phyloP scores from a whole-genome alignment of 2,888 invertebrate species.

The Anticlea derivata region DNA sequence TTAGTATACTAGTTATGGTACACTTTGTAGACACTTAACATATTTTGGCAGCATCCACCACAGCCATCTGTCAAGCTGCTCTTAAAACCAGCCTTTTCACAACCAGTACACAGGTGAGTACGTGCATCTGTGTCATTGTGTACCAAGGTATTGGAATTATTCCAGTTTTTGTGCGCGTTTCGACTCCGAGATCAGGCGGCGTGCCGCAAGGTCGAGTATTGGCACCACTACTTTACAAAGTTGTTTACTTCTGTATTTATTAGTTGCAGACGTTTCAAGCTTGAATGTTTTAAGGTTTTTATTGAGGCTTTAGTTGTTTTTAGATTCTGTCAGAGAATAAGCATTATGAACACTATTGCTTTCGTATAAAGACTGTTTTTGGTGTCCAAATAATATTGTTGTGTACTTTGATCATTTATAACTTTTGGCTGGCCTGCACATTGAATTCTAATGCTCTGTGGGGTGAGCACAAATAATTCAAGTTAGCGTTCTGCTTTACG shows the following conservation, averaged over 20 bases:
- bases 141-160: slow-evolving; percentile 51
- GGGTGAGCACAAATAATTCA: too few relatives aligned
- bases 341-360: too few relatives aligned
- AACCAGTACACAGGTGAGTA: slow-evolving; percentile 18
- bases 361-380: too few relatives aligned
- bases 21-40: slow-evolving; percentile 14
- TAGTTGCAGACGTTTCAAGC: slow-evolving; percentile 22
- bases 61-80: slow-evolving; percentile 26
- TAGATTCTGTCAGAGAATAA: not conserved
- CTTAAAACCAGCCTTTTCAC: slow-evolving; percentile 33
- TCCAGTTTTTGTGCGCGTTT: slow-evolving; percentile 57
- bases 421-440: too few relatives aligned
- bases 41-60: slow-evolving; percentile 31
- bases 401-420: too few relatives aligned
- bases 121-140: slow-evolving; percentile 43
- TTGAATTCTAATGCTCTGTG: too few relatives aligned
- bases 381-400: too few relatives aligned
- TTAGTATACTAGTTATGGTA: too few relatives aligned
- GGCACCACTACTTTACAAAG: slow-evolving; percentile 41
- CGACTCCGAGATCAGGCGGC: slow-evolving; percentile 56
- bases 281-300: slow-evolving; percentile 13
- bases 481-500: too few relatives aligned
- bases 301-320: slow-evolving; percentile 4
- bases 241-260: slow-evolving; percentile 27
- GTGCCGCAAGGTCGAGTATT: slow-evolving; percentile 62